Evolutionary conservation across 2,888 invertebrate genomes (phyloP), one percentile per base, ranked within the genome.

Genomic region (Nymphalis c-album): DNA sequence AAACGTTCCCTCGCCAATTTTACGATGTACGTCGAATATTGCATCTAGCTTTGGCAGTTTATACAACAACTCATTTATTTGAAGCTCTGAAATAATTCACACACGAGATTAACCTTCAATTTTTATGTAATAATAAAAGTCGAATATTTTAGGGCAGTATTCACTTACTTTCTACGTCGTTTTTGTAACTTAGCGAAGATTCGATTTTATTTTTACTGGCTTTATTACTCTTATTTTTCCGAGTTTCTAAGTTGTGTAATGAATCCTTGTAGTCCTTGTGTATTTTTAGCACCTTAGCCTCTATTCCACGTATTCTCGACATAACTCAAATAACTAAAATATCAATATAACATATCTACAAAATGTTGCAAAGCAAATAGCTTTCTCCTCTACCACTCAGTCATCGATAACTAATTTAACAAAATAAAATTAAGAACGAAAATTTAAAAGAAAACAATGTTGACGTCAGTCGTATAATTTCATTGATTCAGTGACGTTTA

Each of bases 1-100:
- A 80, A 98, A 98, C 2, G 97, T 97, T 20, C 97, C 97, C 88
- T 95, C 95, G 0, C 96, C 96, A 76, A 96, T 95, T 78, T 96
- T 95, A 50, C 93, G 93, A 81, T 95, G 94, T 47, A 96, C 89
- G 73, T 94, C 89, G 79, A 96, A 96, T 72, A 94, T 90, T 73
- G 93, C 93, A 53, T 93, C 93, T 73, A 96, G 81, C 73, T 93
- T 90, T 40, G 96, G 96, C 69, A 96, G 80, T 73, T 90, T 92
- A 18, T 81, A 77, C 20, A 93, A 73, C 50, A 94, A 80, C 65
- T 90, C 87, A 17, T 76, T 76, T 60, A 93, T 93, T 74, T 92
- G 90, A 55, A 82, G 80, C 73, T 81, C 92, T 92, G 73, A 7
- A 81, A 26, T 7, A 51, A 58, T 61, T 22, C 40, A 17, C 10